These are phyloP conservation scores for Odobenus rosmarus DNA, from an alignment of 2,113 vertebrate species.

Conservation along the genomic window DNA sequence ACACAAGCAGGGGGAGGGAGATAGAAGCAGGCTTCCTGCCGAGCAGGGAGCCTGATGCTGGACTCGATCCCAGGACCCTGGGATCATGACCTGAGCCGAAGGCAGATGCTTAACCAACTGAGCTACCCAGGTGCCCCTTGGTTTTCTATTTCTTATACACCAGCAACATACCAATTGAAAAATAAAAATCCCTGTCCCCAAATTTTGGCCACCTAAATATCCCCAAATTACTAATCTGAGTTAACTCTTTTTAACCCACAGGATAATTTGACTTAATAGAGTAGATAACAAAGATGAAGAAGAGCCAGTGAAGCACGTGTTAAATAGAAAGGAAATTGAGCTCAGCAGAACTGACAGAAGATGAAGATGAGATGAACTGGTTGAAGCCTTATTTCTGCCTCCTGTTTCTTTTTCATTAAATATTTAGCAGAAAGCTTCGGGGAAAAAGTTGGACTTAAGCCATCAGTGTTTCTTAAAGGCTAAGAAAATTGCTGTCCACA, in stretches of 20 bases:
- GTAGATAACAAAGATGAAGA: background rate
- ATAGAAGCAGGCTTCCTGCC: too few species aligned
- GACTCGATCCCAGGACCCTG: too few species aligned
- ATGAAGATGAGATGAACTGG: too few species aligned
- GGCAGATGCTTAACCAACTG: too few species aligned
- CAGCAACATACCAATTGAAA: background rate
- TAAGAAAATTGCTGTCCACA: background rate
- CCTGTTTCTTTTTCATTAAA: background rate
- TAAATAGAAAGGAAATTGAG: background rate
- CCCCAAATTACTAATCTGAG: background rate
- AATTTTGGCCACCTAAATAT: background rate
- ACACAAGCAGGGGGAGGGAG: too few species aligned
- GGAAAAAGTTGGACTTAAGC: background rate
- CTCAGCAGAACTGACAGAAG: accelerated
- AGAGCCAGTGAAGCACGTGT: accelerated
- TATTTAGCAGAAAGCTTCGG: background rate
- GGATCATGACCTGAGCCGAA: too few species aligned
- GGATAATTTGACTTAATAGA: background rate
- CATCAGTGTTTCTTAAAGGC: background rate
- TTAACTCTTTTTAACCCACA: background rate
- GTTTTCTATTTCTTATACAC: background rate
- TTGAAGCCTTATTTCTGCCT: background rate
- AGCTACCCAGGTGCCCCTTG: background rate
- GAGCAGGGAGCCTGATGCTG: too few species aligned
- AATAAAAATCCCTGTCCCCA: background rate